Conservation (phyloP, 2,113 vertebrate genomes). For the Eulacestoma nigropectus region DNA sequence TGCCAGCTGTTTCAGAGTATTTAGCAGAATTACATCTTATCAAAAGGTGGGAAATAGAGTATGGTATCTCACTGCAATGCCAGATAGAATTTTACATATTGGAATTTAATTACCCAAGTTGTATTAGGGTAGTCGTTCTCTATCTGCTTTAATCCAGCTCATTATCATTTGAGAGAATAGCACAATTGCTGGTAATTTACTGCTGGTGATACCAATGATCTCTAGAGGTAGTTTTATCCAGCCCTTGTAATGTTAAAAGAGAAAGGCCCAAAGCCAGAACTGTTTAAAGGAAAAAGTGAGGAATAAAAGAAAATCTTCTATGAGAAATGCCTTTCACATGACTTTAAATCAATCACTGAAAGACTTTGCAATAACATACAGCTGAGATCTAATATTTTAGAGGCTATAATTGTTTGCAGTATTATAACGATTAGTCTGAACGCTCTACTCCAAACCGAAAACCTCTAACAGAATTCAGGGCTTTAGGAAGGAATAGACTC, state of each 20-base stretch:
- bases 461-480: neutral
- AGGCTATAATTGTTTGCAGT: neutral
- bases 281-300: neutral
- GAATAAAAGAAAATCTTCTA: neutral
- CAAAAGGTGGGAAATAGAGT: neutral
- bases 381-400: neutral
- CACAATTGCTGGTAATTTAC: conserved; percentile 24
- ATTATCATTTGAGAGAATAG: conserved; percentile 18
- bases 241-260: neutral
- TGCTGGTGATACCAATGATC: conserved; percentile 11
- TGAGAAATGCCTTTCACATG: neutral
- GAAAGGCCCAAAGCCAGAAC: neutral
- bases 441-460: neutral
- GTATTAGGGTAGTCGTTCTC: neutral
- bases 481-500: neutral
- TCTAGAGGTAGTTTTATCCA: conserved; percentile 5
- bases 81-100: conserved; percentile 10
- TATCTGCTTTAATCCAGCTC: conserved; percentile 23
- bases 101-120: conserved; percentile 35
- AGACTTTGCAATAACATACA: neutral
- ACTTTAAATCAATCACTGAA: neutral
- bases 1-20: neutral
- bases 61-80: neutral
- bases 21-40: neutral
- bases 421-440: neutral